Percentiles rank a stretch among this genome's conserved stretches.
These are phyloP conservation scores for Crepidodera aurea DNA, from an alignment of 2,888 invertebrate species.

Conservation along the genomic window DNA sequence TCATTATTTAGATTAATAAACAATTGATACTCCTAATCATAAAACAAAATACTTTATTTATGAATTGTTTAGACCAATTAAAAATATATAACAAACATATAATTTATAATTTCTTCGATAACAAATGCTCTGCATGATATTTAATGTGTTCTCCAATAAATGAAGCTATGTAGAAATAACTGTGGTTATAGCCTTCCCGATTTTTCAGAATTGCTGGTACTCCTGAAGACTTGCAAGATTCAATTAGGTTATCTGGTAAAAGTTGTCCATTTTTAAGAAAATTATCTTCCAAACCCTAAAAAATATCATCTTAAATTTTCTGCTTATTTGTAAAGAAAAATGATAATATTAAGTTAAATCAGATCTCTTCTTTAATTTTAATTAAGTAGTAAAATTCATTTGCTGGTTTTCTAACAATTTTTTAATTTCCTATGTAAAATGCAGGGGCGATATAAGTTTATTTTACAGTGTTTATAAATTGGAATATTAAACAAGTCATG, in stretches of 20 bases:
- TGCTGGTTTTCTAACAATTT: too few species aligned
- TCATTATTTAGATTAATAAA: too few species aligned
- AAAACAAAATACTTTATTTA: background rate
- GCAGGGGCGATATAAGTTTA: too few species aligned
- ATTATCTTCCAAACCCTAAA: slow-evolving; percentile 82
- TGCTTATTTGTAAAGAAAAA: too few species aligned
- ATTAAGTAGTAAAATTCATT: too few species aligned
- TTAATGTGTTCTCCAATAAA: slow-evolving; percentile 93
- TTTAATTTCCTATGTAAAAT: too few species aligned
- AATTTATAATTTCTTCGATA: slow-evolving; percentile 46
- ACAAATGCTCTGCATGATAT: slow-evolving; percentile 83
- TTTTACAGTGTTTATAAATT: too few species aligned
- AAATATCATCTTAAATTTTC: slow-evolving; percentile 42
- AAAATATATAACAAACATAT: background rate
- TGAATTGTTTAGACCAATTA: background rate
- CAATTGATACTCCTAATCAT: too few species aligned
- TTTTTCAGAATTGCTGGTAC: slow-evolving; percentile 75
- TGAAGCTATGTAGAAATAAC: slow-evolving; percentile 90
- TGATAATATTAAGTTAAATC: too few species aligned
- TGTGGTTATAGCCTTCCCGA: slow-evolving; percentile 92
- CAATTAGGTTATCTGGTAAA: slow-evolving; percentile 82
- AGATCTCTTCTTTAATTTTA: too few species aligned
- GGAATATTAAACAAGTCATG: too few species aligned
- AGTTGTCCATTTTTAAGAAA: slow-evolving; percentile 81
- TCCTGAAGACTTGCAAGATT: slow-evolving; percentile 74